A percentile compares a stretch with the other conserved stretches of the same genome.
These are phyloP conservation scores for Tachina fera DNA, from an alignment of 2,888 invertebrate genomes.

Conservation along the genomic window DNA sequence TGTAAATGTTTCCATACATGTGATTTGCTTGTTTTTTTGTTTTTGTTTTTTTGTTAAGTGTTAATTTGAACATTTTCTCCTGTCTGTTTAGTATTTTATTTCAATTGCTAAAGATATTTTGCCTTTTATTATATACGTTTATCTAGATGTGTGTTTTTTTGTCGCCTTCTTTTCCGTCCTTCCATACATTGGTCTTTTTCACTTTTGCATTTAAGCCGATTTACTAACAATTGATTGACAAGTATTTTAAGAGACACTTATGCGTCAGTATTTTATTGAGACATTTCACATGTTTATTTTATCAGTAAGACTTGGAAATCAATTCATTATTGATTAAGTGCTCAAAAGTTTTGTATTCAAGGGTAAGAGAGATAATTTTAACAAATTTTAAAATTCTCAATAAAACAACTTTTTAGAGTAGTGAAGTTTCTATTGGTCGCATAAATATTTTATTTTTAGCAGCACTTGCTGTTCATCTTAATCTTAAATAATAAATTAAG, in stretches of 20 bases:
- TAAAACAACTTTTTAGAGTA: too few species aligned
- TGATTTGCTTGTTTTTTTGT: neutral
- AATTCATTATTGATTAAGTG: slow-evolving; percentile 61
- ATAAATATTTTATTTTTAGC: too few species aligned
- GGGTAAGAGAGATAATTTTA: neutral
- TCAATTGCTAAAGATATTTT: slow-evolving; percentile 13
- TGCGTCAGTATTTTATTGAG: slow-evolving; percentile 69
- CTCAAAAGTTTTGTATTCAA: slow-evolving; percentile 33
- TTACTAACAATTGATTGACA: slow-evolving; percentile 70
- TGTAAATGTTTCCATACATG: neutral
- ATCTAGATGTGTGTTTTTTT: neutral
- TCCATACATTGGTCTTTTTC: slow-evolving; percentile 1
- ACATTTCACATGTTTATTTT: slow-evolving; percentile 68
- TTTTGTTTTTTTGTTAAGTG: slow-evolving; percentile 43
- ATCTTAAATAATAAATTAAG: neutral
- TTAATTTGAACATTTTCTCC: slow-evolving; percentile 60
- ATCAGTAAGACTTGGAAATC: slow-evolving; percentile 40
- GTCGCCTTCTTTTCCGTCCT: neutral
- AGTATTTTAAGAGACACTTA: slow-evolving; percentile 68
- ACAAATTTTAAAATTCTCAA: neutral
- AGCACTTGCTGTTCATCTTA: too few species aligned
- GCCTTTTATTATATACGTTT: neutral
- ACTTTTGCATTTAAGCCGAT: slow-evolving; percentile 66
- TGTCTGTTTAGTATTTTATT: slow-evolving; percentile 54
- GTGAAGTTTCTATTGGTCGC: too few species aligned